A percentile compares a stretch with the other conserved stretches of the same genome.
These are phyloP conservation scores for Drosophila melanogaster DNA, from an alignment of 1,140 invertebrate species.

Conservation along the genomic window Release_6_plus_ISO1_MT NT_033777.3:28655501-28656000, in stretches of 20 bases:
- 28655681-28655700: conserved; percentile 72
- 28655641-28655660: conserved; percentile 21
- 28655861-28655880: neutral
- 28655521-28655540: conserved; percentile 55
- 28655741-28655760: conserved; percentile 31
- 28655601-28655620: conserved; percentile 76
- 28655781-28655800: conserved; percentile 37
- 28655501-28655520: conserved; percentile 69
- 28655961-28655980: conserved; percentile 53
- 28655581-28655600: conserved; percentile 74
- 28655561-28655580: conserved; percentile 14
- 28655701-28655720: conserved; percentile 63
- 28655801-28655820: conserved; percentile 14
- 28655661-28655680: neutral
- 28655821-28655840: neutral
- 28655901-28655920: conserved; percentile 24
- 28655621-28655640: conserved; percentile 74
- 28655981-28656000: conserved; percentile 22
- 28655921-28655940: conserved; percentile 43
- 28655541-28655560: conserved; percentile 25
- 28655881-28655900: conserved; percentile 40
- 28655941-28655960: conserved; percentile 46
- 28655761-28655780: conserved; percentile 74
- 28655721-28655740: conserved; percentile 47
- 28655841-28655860: neutral